Base-by-base conservation (phyloP, 1,140 invertebrate species). In the Phymastichus coffea region DNA sequence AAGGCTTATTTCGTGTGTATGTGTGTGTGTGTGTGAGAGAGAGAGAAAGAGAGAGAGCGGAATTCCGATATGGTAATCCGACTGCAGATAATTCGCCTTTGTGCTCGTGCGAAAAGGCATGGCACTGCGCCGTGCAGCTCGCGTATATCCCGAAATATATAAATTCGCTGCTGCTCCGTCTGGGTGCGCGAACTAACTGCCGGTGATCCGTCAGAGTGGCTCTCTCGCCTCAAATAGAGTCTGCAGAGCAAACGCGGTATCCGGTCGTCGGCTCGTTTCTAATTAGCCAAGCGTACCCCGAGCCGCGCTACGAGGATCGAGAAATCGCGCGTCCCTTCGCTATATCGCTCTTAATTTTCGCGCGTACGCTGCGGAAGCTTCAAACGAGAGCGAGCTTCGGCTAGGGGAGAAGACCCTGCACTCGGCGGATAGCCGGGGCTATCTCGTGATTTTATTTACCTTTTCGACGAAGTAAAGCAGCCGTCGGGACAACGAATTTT, bases 281-380 rank as follows among this genome's bases (percentile, higher is more conserved):
- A 73, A 72, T 73, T 70, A 71, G 66, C 58, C 54, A 64, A 73
- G 63, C 70, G 63, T 63, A 64, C 63, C 61, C 20, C 58, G 54
- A 49, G 63, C 61, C 57, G 66, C 54, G 49, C 60, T 63, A 40
- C 47, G 48, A 56, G 53, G 43, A 33, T 61, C 41, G 46, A 61
- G 52, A 54, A 54, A 61, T 61, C n/a, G n/a, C n/a, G 35, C 49
- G 17, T 40, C 30, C 40, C 20, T 2, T 12, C 19, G 25, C 55
- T 40, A n/a, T n/a, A n/a, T 41, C 22, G 4, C 17, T 25, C 57
- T 37, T 40, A 53, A 58, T 51, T 23, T 4, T 1, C 3, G 25
- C n/a, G 25, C 2, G 19, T n/a, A 12, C 14, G 43, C 1, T 15
- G 10, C 49, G 49, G 40, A n/a, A n/a, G n/a, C n/a, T n/a, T n/a